Percentiles rank a stretch among this genome's conserved stretches.
Conservation (phyloP, 2,888 invertebrate species). For the Isotomurus palustris region DNA sequence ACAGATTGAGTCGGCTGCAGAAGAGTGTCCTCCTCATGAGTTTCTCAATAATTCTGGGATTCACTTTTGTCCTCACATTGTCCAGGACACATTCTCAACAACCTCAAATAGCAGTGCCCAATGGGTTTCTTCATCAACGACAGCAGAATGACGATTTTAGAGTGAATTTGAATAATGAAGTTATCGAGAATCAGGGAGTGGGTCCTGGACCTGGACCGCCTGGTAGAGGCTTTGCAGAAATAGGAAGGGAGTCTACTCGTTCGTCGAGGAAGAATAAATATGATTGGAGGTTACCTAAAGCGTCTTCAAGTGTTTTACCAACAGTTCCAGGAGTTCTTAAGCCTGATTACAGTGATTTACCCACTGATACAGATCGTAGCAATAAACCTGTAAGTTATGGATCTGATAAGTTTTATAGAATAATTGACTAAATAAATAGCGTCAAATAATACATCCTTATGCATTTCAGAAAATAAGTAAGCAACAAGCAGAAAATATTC, state of each 20-base stretch:
- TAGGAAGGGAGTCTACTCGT: background rate
- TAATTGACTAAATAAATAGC: too few species aligned
- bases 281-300: conserved; percentile 6
- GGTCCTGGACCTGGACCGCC: background rate
- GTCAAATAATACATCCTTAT: too few species aligned
- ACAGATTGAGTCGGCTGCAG: conserved; percentile 76
- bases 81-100: background rate
- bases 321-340: conserved; percentile 25
- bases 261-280: background rate
- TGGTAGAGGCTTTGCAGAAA: background rate
- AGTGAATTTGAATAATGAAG: background rate
- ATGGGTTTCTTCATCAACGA: background rate
- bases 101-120: background rate
- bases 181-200: background rate
- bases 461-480: conserved; percentile 17
- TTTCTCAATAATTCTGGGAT: conserved; percentile 59
- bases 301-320: conserved; percentile 11
- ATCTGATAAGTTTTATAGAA: too few species aligned
- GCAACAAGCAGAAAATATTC: conserved; percentile 42
- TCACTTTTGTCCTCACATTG: conserved; percentile 46
- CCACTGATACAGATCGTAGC: conserved; percentile 5
- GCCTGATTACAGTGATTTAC: conserved; percentile 24
- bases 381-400: too few species aligned
- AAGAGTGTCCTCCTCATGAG: conserved; percentile 68
- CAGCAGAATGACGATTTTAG: background rate